These are phyloP conservation scores for Chiroxiphia lanceolata DNA, from an alignment of 2,797 vertebrate genomes.

Conservation along the genomic window DNA sequence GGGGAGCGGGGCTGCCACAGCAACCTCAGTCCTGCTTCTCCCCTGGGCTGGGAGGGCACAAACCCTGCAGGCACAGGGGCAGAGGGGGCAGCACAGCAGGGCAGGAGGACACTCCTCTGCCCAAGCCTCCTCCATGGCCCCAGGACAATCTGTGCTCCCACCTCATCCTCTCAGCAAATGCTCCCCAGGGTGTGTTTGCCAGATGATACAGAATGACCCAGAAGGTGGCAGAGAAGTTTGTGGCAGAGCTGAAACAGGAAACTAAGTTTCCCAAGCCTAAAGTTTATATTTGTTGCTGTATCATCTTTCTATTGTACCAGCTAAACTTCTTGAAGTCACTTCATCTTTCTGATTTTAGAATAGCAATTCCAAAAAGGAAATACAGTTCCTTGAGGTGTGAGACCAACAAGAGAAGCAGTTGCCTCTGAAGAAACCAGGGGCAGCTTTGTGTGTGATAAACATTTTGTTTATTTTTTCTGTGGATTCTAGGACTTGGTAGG, in stretches of 20 bases:
- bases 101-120: neutral
- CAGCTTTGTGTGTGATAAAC: neutral
- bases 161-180: neutral
- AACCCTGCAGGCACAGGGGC: neutral
- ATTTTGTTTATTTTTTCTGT: neutral
- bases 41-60: neutral
- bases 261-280: neutral
- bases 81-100: neutral
- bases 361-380: neutral
- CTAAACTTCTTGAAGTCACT: neutral
- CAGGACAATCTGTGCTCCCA: neutral
- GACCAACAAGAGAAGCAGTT: neutral
- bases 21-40: neutral
- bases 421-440: neutral
- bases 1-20: neutral
- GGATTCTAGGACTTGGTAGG: neutral
- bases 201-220: neutral
- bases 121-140: neutral
- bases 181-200: neutral
- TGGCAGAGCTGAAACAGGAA: neutral
- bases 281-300: neutral
- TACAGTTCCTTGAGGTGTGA: neutral
- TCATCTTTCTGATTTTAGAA: neutral
- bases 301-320: neutral
- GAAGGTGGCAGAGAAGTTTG: neutral